Conservation (phyloP, 2,113 vertebrate genomes). For the Pachycephala philippinensis region DNA sequence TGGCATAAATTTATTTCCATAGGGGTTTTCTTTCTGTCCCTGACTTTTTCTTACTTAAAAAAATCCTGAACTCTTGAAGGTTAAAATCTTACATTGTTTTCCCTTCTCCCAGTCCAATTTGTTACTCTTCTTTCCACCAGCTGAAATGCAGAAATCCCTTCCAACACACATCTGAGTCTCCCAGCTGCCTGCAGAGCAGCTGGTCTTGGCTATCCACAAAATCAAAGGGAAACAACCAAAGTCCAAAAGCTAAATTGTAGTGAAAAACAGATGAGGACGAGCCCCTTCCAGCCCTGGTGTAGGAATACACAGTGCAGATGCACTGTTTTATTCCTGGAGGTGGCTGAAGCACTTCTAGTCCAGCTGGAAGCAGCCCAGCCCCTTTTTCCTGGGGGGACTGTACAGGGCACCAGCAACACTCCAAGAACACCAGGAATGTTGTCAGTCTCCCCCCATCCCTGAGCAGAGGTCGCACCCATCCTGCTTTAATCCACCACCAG, state of each 20-base stretch:
- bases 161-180: neutral
- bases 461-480: fast-evolving
- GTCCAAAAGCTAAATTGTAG: neutral
- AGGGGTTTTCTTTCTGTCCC: neutral
- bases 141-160: neutral
- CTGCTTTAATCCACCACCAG: neutral
- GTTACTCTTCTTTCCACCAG: neutral
- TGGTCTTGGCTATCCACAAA: neutral
- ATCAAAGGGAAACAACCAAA: neutral
- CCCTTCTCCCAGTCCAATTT: neutral
- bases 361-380: neutral
- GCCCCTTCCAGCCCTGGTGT: neutral
- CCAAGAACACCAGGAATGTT: neutral
- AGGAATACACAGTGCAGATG: neutral
- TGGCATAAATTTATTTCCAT: neutral
- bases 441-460: fast-evolving
- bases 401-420: neutral
- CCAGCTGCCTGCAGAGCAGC: neutral
- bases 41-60: neutral
- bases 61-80: neutral
- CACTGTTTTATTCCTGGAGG: neutral
- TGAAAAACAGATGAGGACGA: neutral
- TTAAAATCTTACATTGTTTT: neutral
- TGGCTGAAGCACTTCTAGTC: neutral
- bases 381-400: neutral